Base-by-base conservation (phyloP, 2,113 vertebrate genomes). In the Xenopus borealis region DNA sequence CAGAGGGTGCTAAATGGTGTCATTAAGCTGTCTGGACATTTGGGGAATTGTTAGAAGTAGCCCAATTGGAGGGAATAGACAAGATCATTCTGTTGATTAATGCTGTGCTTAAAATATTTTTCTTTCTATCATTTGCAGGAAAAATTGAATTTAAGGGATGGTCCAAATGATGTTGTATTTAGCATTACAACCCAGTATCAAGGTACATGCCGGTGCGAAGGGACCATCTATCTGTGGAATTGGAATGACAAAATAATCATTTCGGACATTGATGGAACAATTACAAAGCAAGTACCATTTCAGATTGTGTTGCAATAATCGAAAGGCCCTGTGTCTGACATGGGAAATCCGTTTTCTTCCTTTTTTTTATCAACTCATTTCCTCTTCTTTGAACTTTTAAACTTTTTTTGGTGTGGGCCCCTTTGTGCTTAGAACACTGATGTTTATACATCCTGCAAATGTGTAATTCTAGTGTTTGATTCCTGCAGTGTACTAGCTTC, bases 141-240 rank as follows among this genome's bases (percentile, higher is more conserved):
- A 74, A 94, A 93, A 70, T 71, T 98, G 83, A 95, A 94, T 79
- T 89, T 98, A 16, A 91, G 91, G 59, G 94, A 97, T 16, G 96
- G 96, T n/a, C 93, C 94, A 12, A 98, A 98, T 68, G 94, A 96
- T 30, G 91, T 96, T 33, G 92, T 94, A 0, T 98, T 98, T 80
- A 98, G 96, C 79, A 97, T 98, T 66, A 98, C 96, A 79, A 98
- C 96, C 1, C 96, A 97, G 83, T 98, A 97, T 83, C 95, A 98
- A 85, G 96, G 96, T 4, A 97, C 95, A 2, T 97, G 95, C 27
- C 95, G 95, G 72, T 98, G 95, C 69, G 91, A 92, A 3, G 96
- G 94, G 8, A 98, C 95, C 76, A 96, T 98, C 79, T 97, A 98
- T 88, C 90, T 98, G 70, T 98, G 96, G 96, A 92, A 94, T 87